Evolutionary conservation across 2,113 vertebrate genomes (phyloP).

Genomic region (Brienomyrus brachyistius): DNA sequence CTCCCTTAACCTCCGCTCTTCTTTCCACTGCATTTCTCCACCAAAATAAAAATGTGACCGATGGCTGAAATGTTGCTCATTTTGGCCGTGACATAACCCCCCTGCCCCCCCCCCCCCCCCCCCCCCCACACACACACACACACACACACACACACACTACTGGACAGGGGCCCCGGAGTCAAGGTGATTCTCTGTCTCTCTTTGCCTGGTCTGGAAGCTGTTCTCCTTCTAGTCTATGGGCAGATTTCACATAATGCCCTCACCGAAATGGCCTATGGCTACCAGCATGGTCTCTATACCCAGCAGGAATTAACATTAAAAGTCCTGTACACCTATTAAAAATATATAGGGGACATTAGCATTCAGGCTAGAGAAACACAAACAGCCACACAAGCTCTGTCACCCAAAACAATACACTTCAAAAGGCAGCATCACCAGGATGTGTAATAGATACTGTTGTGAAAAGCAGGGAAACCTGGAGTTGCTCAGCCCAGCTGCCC

Average conservation of each 20-base stretch:
- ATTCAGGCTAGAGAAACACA: not conserved
- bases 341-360: not conserved
- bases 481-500: not conserved
- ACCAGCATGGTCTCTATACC: not conserved
- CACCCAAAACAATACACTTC: not conserved
- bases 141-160: not conserved
- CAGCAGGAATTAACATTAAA: not conserved
- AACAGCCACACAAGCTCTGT: not conserved
- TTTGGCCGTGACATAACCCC: not conserved
- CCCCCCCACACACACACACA: not conserved
- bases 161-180: not conserved
- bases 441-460: slow-evolving; percentile 1
- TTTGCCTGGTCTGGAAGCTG: not conserved
- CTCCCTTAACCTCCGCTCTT: not conserved
- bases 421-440: not conserved
- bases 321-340: not conserved
- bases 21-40: not conserved
- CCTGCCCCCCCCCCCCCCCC: not conserved
- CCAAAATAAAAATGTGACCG: not conserved
- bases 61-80: not conserved
- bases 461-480: not conserved
- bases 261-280: not conserved
- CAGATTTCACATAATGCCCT: not conserved
- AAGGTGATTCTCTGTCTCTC: not conserved
- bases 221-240: not conserved